A percentile compares a stretch with the other conserved stretches of the same genome.
Evolutionary conservation across 2,113 vertebrate genomes (phyloP).

Genomic region (Melierax canorus): DNA sequence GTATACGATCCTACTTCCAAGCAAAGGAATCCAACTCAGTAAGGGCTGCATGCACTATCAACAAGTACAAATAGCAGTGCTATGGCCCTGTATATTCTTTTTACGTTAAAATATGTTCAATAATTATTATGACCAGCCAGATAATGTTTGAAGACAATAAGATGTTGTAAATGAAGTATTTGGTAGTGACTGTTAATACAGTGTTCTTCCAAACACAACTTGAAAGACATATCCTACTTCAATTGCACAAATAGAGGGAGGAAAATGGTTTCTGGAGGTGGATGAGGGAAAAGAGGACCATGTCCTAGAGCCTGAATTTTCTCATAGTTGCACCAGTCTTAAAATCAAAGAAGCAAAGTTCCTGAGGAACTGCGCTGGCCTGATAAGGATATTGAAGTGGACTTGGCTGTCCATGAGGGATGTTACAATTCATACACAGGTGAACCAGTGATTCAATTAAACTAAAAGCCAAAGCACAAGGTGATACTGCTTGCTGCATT

Average conservation of each 20-base stretch:
- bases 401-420: not conserved
- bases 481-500: constrained; percentile 17
- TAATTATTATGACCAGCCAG: not conserved
- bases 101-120: not conserved
- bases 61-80: not conserved
- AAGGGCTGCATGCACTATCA: not conserved
- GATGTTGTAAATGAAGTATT: not conserved
- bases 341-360: constrained; percentile 33
- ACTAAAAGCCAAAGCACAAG: constrained; percentile 18
- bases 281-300: not conserved
- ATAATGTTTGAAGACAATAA: not conserved
- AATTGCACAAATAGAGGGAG: not conserved
- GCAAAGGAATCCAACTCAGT: not conserved
- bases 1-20: not conserved
- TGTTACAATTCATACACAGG: not conserved
- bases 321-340: not conserved
- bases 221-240: not conserved
- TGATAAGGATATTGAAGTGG: constrained; percentile 36
- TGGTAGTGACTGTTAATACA: not conserved
- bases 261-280: constrained; percentile 8
- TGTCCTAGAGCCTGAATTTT: not conserved
- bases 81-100: not conserved
- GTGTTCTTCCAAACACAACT: not conserved
- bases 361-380: constrained; percentile 20
- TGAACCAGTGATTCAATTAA: not conserved